Evolutionary conservation across 2,888 invertebrate genomes (phyloP).

Genomic region (Cephus sareptanus): DNA sequence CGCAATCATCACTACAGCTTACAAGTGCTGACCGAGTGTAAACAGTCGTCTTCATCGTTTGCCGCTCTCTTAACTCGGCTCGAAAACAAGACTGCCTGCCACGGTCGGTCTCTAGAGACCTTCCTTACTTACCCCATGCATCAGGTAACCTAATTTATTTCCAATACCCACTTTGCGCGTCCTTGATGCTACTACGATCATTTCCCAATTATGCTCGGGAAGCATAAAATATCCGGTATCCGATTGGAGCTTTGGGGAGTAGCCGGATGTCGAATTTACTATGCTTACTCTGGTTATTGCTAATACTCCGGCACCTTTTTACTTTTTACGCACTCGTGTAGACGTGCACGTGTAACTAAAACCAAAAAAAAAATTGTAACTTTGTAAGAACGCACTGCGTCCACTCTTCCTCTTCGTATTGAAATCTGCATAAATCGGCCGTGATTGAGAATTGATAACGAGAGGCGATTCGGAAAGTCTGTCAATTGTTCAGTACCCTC

Average conservation of each 20-base stretch:
- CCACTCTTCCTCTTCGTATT: background rate
- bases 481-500: background rate
- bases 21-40: constrained; percentile 92
- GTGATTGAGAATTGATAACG: background rate
- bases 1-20: constrained; percentile 94
- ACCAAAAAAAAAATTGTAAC: too few species aligned
- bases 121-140: constrained; percentile 95
- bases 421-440: background rate
- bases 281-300: too few species aligned
- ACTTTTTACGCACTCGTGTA: too few species aligned
- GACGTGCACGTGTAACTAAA: too few species aligned
- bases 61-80: constrained; percentile 81
- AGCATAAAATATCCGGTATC: background rate
- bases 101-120: constrained; percentile 86
- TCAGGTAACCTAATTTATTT: constrained; percentile 72
- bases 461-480: background rate
- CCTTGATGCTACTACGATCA: background rate
- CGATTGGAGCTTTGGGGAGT: background rate
- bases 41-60: constrained; percentile 82
- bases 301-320: too few species aligned
- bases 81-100: constrained; percentile 88
- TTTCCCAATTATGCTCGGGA: background rate
- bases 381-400: background rate
- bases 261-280: background rate
- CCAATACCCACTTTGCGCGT: background rate